phyloP scores from a whole-genome alignment of 2,113 vertebrate species.

The Pteropus alecto region DNA sequence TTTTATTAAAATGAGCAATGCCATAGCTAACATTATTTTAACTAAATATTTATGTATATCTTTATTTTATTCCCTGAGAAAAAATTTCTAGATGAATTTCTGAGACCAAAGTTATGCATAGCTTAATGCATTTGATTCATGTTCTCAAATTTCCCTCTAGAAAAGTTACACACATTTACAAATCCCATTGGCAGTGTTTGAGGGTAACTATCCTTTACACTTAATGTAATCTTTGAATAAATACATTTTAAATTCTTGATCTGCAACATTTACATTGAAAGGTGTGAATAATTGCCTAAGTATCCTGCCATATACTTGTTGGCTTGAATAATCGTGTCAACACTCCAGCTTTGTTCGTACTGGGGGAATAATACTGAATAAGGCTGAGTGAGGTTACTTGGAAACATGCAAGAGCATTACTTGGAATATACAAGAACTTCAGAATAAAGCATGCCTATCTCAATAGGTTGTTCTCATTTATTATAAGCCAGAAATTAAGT shows the following conservation, averaged over 20 bases:
- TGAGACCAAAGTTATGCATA: not conserved
- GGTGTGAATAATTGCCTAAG: not conserved
- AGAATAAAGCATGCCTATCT: not conserved
- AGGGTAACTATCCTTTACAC: not conserved
- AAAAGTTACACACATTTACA: not conserved
- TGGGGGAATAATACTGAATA: not conserved
- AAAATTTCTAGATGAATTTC: not conserved
- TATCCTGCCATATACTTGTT: not conserved
- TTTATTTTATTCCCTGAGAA: not conserved
- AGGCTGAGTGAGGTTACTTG: not conserved
- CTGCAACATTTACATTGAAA: not conserved
- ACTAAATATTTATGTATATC: not conserved
- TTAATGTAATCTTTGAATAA: not conserved
- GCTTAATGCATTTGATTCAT: not conserved
- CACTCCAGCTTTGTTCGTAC: not conserved
- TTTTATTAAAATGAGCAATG: not conserved
- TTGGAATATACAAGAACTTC: not conserved
- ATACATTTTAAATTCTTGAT: not conserved
- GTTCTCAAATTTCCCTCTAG: constrained; percentile 1
- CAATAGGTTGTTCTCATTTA: not conserved
- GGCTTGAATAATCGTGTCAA: not conserved
- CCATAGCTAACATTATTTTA: not conserved
- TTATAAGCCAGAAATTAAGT: not conserved
- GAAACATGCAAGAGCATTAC: not conserved
- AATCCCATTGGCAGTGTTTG: not conserved